Base-by-base conservation (phyloP, 2,888 invertebrate species). In the Agrilus mali region DNA sequence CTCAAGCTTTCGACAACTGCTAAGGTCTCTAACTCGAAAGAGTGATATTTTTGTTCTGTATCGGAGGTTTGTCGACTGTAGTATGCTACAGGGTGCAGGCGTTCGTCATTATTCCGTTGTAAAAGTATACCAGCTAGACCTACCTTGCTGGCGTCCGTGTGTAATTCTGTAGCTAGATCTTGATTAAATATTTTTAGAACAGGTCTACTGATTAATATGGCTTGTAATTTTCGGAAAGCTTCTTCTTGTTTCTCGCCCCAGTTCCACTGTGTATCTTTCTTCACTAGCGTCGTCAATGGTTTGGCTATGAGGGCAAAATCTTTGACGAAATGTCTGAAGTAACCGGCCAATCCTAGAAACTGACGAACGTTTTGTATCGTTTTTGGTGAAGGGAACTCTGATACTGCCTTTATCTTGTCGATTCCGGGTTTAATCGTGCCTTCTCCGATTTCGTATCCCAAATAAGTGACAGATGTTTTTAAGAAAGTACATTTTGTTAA, bases 71-170 rank as follows among this genome's bases (percentile, higher is more conserved):
- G 51, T 20, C 56, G 50, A 37, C 57, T 58, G 22, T 50, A 52
- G 41, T 56, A 63, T 6, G 49, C 47, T 8, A 61, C 49, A 7
- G 50, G 49, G 17, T 49, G 37, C 33, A 48, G 32, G 8, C 37
- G 33, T 34, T 43, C 39, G 17, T 47, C 47, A 33, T n/a, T n/a
- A n/a, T n/a, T n/a, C n/a, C n/a, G n/a, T n/a, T 58, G 56, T 8
- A 57, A 27, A 7, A 58, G 35, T 6, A 56, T 53, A 4, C 51
- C 57, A 2, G 49, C 55, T 7, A 56, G 12, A 3, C 59, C 56
- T 6, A 36, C 6, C 36, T 50, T 41, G 39, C 54, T 54, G 12
- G 55, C 58, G 47, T 60, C 57, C 6, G 55, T 58, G 45, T 13
- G n/a, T n/a, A 56, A n/a, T 39, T 58, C 53, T 8, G 49, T 54